Base-by-base conservation (phyloP, 2,888 invertebrate genomes). In the Diploptera punctata region DNA sequence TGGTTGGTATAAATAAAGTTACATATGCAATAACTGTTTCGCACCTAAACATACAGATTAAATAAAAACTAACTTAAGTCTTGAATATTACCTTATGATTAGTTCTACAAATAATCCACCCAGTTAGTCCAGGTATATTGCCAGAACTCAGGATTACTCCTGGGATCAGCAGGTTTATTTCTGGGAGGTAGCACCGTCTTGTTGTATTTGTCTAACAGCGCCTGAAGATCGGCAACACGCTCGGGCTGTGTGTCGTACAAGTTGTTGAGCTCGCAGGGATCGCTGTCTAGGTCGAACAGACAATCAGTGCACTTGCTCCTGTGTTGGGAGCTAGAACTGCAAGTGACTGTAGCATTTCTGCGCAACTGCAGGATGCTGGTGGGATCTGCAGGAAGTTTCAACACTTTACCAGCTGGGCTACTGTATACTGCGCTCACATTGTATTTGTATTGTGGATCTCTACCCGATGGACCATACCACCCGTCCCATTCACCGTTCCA, bases 211-310 rank as follows among this genome's bases (percentile, higher is more conserved):
- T 82, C 78, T 19, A 97, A 78, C 67, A 86, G 84, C 0, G 80
- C 77, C 61, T 88, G 79, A 73, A 94, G 79, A 0, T 82, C 79
- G 9, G 84, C 78, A 1, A 93, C 79, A 9, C 90, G 84, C 10
- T 86, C 84, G 5, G 92, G 91, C 83, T 80, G 87, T 87, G 81
- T 79, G 5, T 85, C 78, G 0, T 91, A 91, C 57, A 94, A 80
- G 82, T 97, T 96, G 72, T 87, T 85, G 71, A 84, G 85, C 83
- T 98, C 98, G 80, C 98, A 98, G 0, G 97, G 97, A 84, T 98
- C 98, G 10, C 87, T 83, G 0, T 84, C 82, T 9, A 97, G 86
- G 80, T 98, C 90, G 82, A 92, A 96, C 5, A 98, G 85, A 79
- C 97, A 98, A 0, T 94, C 21, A 1, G 7, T 7, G 16, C 24